Evolutionary conservation across 2,888 invertebrate species (phyloP), one percentile per base, ranked within the genome.

Genomic region (Eristalinus aeneus): DNA sequence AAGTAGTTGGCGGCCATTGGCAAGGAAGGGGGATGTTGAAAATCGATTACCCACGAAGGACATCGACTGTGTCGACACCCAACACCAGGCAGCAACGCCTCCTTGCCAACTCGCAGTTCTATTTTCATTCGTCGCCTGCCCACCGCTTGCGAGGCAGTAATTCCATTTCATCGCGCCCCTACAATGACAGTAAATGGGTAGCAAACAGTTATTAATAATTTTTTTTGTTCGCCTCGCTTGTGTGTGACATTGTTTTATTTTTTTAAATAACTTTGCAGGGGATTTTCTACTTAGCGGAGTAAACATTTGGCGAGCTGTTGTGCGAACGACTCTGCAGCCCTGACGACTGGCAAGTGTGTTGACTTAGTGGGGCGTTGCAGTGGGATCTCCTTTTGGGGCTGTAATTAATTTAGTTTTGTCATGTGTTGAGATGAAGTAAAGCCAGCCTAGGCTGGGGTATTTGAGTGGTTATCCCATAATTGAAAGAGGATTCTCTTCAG

Each of bases 121-220:
- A 60, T 36, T 77, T 63, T 69, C 56, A 63, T 69, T 77, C n/a
- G 69, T 54, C 54, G 63, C 53, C 36, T 69, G 34, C 27, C 53
- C 46, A 16, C 34, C 56, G 61, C 54, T 69, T 61, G 61, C 54
- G 27, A 39, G 63, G 31, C 54, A 63, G 69, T 58, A 64, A 71
- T 64, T 56, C 56, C 36, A 22, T 32, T 34, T 39, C 31, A 46
- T 0, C 39, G 22, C 20, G 39, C 11, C 60, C 60, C 60, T 8
- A 31, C 60, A 60, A 60, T 39, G 58, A 31, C 60, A 68, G 23
- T 32, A 60, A 75, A 75, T 53, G 16, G 53, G 32, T 67, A 32
- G 46, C 46, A 46, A 46, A 46, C 46, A 46, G 58, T 31, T 65
- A 65, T 65, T 65, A 65, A 39, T 65, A 65, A n/a, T 23, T 65